Evolutionary conservation across 2,797 vertebrate genomes (phyloP).

Genomic region (Poecile montanus): DNA sequence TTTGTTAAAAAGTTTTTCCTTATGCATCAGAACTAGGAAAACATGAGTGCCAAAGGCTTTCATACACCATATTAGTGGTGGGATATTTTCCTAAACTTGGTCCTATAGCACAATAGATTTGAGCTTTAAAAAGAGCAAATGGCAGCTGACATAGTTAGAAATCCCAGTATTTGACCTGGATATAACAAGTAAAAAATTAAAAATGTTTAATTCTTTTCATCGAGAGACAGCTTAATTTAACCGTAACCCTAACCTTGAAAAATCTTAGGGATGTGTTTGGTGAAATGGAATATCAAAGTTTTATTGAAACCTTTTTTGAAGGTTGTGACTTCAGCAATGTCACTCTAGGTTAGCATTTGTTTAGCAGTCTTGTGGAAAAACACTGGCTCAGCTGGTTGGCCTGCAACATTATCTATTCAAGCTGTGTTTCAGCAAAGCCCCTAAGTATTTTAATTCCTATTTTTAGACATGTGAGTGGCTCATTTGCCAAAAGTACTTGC

Average conservation of each 20-base stretch:
- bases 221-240: neutral
- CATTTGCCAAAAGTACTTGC: neutral
- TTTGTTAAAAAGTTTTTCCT: neutral
- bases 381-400: neutral
- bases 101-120: neutral
- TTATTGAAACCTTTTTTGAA: neutral
- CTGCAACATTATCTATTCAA: neutral
- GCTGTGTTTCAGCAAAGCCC: neutral
- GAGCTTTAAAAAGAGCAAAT: neutral
- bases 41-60: neutral
- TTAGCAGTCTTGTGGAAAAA: neutral
- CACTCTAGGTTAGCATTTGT: neutral
- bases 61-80: accelerated
- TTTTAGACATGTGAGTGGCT: neutral
- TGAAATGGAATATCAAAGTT: neutral
- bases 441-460: neutral
- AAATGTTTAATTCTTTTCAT: neutral
- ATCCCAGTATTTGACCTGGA: neutral
- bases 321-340: neutral
- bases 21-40: neutral
- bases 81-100: neutral
- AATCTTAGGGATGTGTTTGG: neutral
- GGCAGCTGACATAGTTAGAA: neutral
- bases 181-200: neutral
- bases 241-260: neutral